phyloP scores from a whole-genome alignment of 2,113 vertebrate genomes.

The Hippocampus guttulatus region DNA sequence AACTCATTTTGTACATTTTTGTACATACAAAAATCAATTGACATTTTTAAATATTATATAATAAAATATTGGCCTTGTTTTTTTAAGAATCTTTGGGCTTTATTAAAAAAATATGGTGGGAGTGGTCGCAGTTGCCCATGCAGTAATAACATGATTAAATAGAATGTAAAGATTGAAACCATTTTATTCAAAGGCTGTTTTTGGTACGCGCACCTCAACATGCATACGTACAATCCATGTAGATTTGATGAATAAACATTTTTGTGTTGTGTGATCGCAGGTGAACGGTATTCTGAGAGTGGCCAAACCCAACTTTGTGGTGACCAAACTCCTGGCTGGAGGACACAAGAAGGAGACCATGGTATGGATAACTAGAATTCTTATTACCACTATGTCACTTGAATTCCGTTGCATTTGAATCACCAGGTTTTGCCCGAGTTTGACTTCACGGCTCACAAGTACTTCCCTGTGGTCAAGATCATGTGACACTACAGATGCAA shows the following conservation, averaged over 20 bases:
- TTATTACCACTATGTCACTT: background rate
- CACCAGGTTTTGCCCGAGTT: slow-evolving; percentile 90
- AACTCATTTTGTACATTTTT: too few species aligned
- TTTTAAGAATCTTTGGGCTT: too few species aligned
- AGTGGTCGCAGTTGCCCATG: too few species aligned
- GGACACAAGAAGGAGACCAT: slow-evolving; percentile 98
- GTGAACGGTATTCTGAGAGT: slow-evolving; percentile 93
- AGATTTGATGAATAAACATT: background rate
- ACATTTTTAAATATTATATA: too few species aligned
- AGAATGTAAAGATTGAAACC: too few species aligned
- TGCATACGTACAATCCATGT: too few species aligned
- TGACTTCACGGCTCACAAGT: slow-evolving; percentile 96
- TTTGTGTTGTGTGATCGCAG: slow-evolving; percentile 55
- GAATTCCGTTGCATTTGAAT: background rate
- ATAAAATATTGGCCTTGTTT: too few species aligned
- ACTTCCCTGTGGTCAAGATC: slow-evolving; percentile 96
- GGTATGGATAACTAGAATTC: slow-evolving; percentile 58
- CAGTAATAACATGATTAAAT: too few species aligned
- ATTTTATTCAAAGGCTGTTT: too few species aligned
- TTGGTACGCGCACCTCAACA: too few species aligned
- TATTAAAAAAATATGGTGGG: too few species aligned
- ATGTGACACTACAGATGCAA: slow-evolving; percentile 70
- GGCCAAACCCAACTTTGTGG: slow-evolving; percentile 97
- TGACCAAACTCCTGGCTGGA: slow-evolving; percentile 95
- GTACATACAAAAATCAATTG: too few species aligned